Evolutionary conservation across 2,888 invertebrate genomes (phyloP).

Genomic region (Thereva unica): DNA sequence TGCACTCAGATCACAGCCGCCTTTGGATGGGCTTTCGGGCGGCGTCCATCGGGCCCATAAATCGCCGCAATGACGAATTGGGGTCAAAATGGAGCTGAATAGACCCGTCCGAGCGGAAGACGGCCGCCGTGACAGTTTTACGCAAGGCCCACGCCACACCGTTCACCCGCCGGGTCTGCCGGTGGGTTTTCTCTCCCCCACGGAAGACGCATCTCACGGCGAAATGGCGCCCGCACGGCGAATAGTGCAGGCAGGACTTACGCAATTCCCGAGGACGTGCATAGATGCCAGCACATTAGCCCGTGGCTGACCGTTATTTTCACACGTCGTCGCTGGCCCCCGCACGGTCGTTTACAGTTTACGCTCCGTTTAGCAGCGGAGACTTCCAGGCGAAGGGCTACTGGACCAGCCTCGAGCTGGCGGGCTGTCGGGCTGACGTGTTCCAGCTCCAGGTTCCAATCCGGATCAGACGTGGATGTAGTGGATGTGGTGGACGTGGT

Average conservation of each 20-base stretch:
- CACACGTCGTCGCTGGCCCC: constrained; percentile 16
- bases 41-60: constrained; percentile 13
- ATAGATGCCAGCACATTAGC: constrained; percentile 36
- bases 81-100: neutral
- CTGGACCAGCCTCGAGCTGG: constrained; percentile 19
- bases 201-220: neutral
- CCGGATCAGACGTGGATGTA: constrained; percentile 7
- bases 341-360: constrained; percentile 33
- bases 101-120: too few relatives aligned
- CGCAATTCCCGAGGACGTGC: constrained; percentile 37
- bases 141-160: too few relatives aligned
- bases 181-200: neutral
- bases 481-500: constrained; percentile 25
- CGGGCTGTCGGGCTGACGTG: constrained; percentile 14
- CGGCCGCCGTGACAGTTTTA: too few relatives aligned
- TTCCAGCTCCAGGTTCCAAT: constrained; percentile 8
- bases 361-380: constrained; percentile 30
- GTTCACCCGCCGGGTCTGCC: too few relatives aligned
- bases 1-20: constrained; percentile 19
- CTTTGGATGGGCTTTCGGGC: neutral
- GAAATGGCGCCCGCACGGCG: neutral
- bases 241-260: constrained; percentile 10
- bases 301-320: constrained; percentile 30
- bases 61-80: constrained; percentile 5
- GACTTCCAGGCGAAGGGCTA: constrained; percentile 22